Percentiles rank a stretch among this genome's conserved stretches.
These are phyloP conservation scores for Motacilla tschutschensis DNA, from an alignment of 2,113 vertebrate genomes.

Conservation along the genomic window DNA sequence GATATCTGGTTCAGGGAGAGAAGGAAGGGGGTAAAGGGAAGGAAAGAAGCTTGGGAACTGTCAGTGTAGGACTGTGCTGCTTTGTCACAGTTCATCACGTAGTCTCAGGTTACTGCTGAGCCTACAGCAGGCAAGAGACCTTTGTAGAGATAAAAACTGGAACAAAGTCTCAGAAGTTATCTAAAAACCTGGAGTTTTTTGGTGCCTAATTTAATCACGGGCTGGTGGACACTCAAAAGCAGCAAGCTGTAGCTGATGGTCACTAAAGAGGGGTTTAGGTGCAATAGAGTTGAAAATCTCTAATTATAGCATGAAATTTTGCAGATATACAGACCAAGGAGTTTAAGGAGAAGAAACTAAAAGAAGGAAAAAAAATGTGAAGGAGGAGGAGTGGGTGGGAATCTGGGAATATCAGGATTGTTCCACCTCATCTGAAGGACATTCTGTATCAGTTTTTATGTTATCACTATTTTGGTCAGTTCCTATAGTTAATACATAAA, in stretches of 20 bases:
- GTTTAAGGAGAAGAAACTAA: not conserved
- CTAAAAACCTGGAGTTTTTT: not conserved
- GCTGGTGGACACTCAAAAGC: conserved; percentile 12
- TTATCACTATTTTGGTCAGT: not conserved
- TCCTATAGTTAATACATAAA: not conserved
- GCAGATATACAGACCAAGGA: not conserved
- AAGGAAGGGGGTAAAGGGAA: not conserved
- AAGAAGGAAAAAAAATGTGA: conserved; percentile 21
- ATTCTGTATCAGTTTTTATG: not conserved
- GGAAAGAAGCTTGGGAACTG: not conserved
- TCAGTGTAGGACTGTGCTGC: not conserved
- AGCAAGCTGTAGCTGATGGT: conserved; percentile 11
- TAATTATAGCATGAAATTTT: not conserved
- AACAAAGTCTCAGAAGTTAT: not conserved
- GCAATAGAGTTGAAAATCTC: not conserved
- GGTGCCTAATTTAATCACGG: not conserved
- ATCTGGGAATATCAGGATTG: not conserved
- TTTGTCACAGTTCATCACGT: not conserved
- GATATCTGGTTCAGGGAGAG: not conserved
- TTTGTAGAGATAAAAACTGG: not conserved
- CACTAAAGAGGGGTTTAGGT: not conserved
- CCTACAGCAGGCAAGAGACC: not conserved
- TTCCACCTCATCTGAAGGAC: not conserved
- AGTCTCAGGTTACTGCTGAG: not conserved
- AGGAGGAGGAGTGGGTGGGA: not conserved